These are phyloP conservation scores for Chascanopsetta lugubris DNA, from an alignment of 2,113 vertebrate species.

Conservation along the genomic window DNA sequence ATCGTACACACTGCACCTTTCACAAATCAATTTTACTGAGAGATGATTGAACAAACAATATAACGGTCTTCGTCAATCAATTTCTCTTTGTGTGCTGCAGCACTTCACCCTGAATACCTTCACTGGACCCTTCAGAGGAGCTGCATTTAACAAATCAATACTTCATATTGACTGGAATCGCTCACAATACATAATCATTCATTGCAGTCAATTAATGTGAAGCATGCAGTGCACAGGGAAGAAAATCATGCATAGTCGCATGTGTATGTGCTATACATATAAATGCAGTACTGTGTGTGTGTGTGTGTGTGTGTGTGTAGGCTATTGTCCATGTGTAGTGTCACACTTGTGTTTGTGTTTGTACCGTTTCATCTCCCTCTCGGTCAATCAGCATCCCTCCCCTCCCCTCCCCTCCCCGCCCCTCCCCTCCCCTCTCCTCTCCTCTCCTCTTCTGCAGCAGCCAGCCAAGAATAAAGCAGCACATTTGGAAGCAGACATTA, in stretches of 20 bases:
- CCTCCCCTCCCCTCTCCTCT: slow-evolving; percentile 17
- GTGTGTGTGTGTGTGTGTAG: background rate
- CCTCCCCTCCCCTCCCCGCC: slow-evolving; percentile 4
- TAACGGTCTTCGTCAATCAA: slow-evolving; percentile 12
- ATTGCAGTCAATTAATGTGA: slow-evolving; percentile 9
- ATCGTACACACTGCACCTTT: too few relatives aligned
- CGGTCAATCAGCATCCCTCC: slow-evolving; percentile 47
- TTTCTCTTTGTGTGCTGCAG: slow-evolving; percentile 41
- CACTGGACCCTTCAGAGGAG: slow-evolving; percentile 6
- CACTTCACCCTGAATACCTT: slow-evolving; percentile 29
- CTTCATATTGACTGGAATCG: slow-evolving; percentile 34
- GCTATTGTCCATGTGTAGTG: background rate
- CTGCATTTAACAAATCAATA: slow-evolving; percentile 40
- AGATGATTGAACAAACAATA: slow-evolving; percentile 1
- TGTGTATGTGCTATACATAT: background rate
- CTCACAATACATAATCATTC: slow-evolving; percentile 24
- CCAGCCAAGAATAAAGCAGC: slow-evolving; percentile 61
- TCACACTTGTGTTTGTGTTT: background rate
- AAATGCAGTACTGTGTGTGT: background rate
- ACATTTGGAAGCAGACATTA: slow-evolving; percentile 77
- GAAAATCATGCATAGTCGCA: background rate
- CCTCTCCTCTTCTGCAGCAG: slow-evolving; percentile 4
- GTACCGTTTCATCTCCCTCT: background rate
- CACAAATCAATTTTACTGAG: too few relatives aligned
- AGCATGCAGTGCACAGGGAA: background rate